These are phyloP conservation scores for Ommatoiulus sabulosus DNA, from an alignment of 2,888 invertebrate species.

Conservation along the genomic window DNA sequence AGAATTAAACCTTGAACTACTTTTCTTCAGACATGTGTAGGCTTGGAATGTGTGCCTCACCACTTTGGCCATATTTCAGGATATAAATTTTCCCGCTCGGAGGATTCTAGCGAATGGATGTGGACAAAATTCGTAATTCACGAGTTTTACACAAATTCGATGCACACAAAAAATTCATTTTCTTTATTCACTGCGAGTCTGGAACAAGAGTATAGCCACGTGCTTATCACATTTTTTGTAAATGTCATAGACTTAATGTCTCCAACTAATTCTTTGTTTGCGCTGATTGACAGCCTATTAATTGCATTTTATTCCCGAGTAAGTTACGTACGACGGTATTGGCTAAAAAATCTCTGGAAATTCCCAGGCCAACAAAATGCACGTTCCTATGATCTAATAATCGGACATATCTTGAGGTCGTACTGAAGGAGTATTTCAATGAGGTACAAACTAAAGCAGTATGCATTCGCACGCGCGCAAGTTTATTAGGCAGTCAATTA, in stretches of 20 bases:
- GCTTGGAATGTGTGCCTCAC: background rate
- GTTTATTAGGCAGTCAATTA: background rate
- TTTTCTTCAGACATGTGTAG: conserved; percentile 30
- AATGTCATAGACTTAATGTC: background rate
- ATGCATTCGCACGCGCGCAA: background rate
- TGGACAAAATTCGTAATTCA: background rate
- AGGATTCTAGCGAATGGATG: background rate
- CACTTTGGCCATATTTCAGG: background rate
- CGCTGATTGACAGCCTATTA: background rate
- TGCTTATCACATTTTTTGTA: background rate
- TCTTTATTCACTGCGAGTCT: too few relatives aligned
- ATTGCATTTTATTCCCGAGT: background rate
- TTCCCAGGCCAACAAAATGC: background rate
- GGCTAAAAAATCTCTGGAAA: background rate
- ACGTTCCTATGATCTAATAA: background rate
- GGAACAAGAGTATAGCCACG: background rate
- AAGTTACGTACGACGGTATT: background rate
- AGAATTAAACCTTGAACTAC: conserved; percentile 30
- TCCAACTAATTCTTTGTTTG: background rate
- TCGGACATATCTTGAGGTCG: background rate
- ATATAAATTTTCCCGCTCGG: background rate
- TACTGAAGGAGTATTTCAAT: conserved; percentile 24
- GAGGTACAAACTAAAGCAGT: background rate
- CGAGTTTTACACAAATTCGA: background rate
- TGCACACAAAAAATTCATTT: too few relatives aligned